Evolutionary conservation across 2,113 vertebrate genomes (phyloP), one percentile per base, ranked within the genome.

Genomic region (Herpailurus yagouaroundi): DNA sequence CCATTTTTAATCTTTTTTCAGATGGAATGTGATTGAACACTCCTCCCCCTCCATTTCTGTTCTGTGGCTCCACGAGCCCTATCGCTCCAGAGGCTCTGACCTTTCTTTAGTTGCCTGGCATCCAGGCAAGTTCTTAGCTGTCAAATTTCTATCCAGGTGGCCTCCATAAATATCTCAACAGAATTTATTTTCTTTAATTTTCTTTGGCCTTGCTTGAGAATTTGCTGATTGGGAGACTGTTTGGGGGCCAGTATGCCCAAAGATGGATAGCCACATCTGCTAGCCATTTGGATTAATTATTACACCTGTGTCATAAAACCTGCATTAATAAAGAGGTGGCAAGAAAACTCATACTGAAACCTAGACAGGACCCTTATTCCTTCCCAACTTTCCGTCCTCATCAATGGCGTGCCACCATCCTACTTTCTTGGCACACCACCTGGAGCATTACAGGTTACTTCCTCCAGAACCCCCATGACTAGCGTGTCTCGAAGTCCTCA

Each of bases 171-270:
- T 99, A 98, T 98, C 95, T 98, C 0, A 1, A 95, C 98, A 98
- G 98, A 99, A 99, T 99, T 99, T 98, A 99, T 99, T 99, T 98
- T 99, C 98, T 99, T 99, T 99, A 98, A 98, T 99, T 99, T 99
- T 98, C 97, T 98, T 98, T 98, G 98, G 98, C 98, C 98, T 98
- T 98, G 92, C 97, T 98, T 98, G 98, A 98, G 98, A 98, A 98
- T 97, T 97, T 97, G 91, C 98, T 98, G 98, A 98, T 98, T 98
- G 98, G 97, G 97, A 97, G 89, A 97, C 89, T 98, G 98, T 98
- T 97, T 97, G 95, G 97, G 97, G 98, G 95, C 95, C 94, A 98
- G 97, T 95, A 98, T 92, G 95, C 97, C 97, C 98, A 98, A 98
- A 98, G 98, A 99, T 98, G 98, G 98, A 99, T 98, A 98, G 97